Evolutionary conservation across 2,888 invertebrate genomes (phyloP).

Genomic region (Ennomos erosarius): DNA sequence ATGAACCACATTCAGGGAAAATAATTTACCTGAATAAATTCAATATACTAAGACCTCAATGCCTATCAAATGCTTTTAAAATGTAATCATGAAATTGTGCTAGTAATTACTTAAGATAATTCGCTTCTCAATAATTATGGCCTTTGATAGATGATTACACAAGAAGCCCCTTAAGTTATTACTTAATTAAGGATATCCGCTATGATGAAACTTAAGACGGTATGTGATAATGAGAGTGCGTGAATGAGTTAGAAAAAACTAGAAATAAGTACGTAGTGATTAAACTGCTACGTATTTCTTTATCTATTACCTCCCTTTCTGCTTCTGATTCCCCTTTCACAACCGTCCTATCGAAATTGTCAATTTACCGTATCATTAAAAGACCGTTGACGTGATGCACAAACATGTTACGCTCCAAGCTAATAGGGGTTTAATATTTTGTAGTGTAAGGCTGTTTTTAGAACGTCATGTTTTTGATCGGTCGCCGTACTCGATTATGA

Average conservation of each 20-base stretch:
- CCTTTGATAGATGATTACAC: constrained; percentile 1
- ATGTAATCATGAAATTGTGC: no score
- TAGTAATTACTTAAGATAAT: no score
- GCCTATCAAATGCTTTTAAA: no score
- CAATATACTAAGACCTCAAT: no score
- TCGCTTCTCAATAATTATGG: not conserved
- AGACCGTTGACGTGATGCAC: constrained; percentile 38
- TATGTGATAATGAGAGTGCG: constrained; percentile 4
- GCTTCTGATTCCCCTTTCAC: constrained; percentile 33
- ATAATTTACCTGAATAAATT: no score
- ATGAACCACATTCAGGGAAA: no score
- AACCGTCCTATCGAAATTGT: constrained; percentile 39
- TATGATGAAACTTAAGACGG: constrained; percentile 14
- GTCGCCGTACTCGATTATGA: constrained; percentile 66
- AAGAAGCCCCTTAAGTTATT: constrained; percentile 13
- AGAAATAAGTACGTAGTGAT: not conserved
- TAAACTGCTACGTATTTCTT: no score
- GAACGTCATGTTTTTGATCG: constrained; percentile 19
- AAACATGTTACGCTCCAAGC: constrained; percentile 28
- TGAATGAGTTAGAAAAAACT: not conserved
- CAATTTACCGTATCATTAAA: constrained; percentile 42
- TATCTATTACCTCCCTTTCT: constrained; percentile 8
- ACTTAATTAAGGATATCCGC: constrained; percentile 18
- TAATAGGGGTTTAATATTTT: constrained; percentile 21
- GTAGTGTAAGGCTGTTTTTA: constrained; percentile 15